These are phyloP conservation scores for Laticauda colubrina DNA, from an alignment of 2,113 vertebrate species.

Conservation along the genomic window DNA sequence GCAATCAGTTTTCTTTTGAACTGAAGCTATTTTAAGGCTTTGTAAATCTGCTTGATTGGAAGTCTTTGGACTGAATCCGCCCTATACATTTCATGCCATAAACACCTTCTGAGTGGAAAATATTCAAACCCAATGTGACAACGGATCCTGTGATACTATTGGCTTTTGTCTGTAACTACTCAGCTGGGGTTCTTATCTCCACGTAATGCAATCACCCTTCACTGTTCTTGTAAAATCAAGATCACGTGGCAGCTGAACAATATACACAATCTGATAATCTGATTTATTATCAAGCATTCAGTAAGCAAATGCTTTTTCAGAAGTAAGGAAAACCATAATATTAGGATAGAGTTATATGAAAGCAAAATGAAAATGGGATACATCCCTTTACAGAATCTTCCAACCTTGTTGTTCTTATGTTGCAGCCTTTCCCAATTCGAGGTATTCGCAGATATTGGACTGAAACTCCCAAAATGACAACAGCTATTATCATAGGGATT, in stretches of 20 bases:
- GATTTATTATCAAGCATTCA: not conserved
- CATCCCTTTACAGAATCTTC: not conserved
- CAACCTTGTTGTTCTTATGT: not conserved
- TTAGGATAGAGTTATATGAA: not conserved
- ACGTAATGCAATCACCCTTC: not conserved
- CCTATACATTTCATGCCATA: not conserved
- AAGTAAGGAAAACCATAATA: not conserved
- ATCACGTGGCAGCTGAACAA: not conserved
- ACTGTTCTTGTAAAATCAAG: not conserved
- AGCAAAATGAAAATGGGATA: not conserved
- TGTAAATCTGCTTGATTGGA: not conserved
- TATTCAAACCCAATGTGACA: not conserved
- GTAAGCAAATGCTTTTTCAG: not conserved
- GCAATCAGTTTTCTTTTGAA: not conserved
- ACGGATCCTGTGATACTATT: not conserved
- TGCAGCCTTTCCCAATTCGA: not conserved
- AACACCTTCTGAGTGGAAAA: not conserved
- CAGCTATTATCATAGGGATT: not conserved
- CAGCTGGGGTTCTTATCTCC: conserved; percentile 29
- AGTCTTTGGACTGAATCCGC: not conserved
- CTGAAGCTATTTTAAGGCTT: not conserved
- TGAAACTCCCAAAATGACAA: not conserved
- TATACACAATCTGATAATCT: not conserved
- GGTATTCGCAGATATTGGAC: not conserved
- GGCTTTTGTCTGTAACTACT: not conserved